phyloP scores from a whole-genome alignment of 2,888 invertebrate species.

The Tenthredo notha region DNA sequence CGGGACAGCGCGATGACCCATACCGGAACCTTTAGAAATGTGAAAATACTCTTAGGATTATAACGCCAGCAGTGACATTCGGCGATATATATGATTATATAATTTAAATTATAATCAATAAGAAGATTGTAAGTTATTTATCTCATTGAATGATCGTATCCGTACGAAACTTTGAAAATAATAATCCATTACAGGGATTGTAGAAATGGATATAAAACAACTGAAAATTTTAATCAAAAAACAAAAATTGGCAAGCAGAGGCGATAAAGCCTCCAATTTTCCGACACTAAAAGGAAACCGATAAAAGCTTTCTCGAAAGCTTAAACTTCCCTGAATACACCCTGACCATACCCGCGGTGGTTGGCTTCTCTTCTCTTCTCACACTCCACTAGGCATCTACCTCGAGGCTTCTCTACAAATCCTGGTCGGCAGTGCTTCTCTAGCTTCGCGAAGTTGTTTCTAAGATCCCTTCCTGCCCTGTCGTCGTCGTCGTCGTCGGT shows the following conservation, averaged over 20 bases:
- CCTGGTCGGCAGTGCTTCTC: not conserved
- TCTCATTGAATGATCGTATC: no score
- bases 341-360: constrained; percentile 46
- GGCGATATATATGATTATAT: not conserved
- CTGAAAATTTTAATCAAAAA: constrained; percentile 65
- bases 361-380: constrained; percentile 32
- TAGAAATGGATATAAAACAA: constrained; percentile 60
- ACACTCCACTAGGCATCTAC: constrained; percentile 7
- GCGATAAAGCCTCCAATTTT: constrained; percentile 70
- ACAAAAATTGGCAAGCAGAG: constrained; percentile 54
- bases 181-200: not conserved
- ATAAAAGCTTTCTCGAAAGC: constrained; percentile 57
- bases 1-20: not conserved
- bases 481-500: not conserved
- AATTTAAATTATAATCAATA: not conserved
- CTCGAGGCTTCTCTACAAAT: constrained; percentile 29
- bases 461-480: not conserved
- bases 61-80: not conserved
- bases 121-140: not conserved
- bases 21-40: not conserved
- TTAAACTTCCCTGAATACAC: constrained; percentile 49
- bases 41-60: not conserved
- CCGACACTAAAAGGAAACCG: constrained; percentile 61
- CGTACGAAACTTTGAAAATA: not conserved
- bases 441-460: constrained; percentile 13